Evolutionary conservation across 1,140 invertebrate genomes (phyloP), one percentile per base, ranked within the genome.

Genomic region (Tetragonula clypearis): DNA sequence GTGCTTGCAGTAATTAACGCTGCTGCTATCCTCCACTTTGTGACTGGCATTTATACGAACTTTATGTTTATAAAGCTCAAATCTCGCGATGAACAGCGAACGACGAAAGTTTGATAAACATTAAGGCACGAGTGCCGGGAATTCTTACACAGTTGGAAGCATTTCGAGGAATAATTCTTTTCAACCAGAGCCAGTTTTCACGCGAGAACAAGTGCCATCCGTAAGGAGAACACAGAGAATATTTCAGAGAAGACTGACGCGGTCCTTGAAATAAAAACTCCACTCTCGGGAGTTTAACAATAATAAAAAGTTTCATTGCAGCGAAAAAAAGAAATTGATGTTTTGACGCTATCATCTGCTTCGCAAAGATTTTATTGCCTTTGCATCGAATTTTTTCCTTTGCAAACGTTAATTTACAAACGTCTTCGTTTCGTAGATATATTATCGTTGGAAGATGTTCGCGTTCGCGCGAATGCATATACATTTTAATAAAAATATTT

Each of bases 1-100:
- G 65, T 35, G 49, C 72, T 68, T 73, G 86, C 88, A 83, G 30
- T 88, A 88, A 89, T 89, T 84, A 88, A 49, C 35, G 41, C 15
- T 5, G 11, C 23, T 62, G 5, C 23, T 14, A n/a, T 62, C 60
- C 5, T 9, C 12, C 60, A 62, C n/a, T 23, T 62, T n/a, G 2
- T 62, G 12, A 12, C 60, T 62, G 60, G n/a, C 60, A 5, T 62
- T 62, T 62, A 62, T 62, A 9, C 41, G 8, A 49, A 49, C 41
- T 49, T 49, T 49, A 49, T 9, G 6, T 49, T 49, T 49, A 49
- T 49, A 49, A 49, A 49, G 41, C 6, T 49, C 6, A 49, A 49
- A 49, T 49, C 41, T 49, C 41, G 41, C 41, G 41, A 8, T 8
- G 41, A 49, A 49, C 41, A 49, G 41, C 41, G 41, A 49, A 49